Conservation (phyloP, 2,797 vertebrate genomes). For the Ceryle rudis region DNA sequence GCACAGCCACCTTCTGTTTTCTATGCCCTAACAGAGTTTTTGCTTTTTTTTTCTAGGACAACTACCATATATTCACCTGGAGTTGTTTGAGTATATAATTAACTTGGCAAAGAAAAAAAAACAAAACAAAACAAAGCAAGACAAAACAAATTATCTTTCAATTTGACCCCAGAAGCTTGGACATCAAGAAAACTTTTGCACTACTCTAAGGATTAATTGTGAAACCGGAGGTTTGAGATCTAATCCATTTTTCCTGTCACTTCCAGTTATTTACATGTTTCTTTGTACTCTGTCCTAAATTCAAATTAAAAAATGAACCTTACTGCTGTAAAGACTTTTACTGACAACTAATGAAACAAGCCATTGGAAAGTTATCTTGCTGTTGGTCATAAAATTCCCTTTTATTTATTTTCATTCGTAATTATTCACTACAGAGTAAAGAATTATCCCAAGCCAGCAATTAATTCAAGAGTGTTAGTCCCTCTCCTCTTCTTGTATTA, state of each 20-base stretch:
- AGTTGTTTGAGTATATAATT: background rate
- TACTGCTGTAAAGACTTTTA: background rate
- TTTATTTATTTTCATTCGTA: conserved; percentile 9
- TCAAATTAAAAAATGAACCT: background rate
- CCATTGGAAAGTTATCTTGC: background rate
- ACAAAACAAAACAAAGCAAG: fast-evolving
- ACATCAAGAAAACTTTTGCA: background rate
- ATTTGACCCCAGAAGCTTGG: background rate
- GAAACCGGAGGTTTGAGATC: background rate
- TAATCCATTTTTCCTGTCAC: background rate
- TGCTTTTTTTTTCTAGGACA: background rate
- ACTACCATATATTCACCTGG: background rate
- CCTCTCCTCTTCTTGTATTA: background rate
- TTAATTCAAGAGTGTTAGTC: background rate
- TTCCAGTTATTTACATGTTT: background rate
- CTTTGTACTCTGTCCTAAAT: background rate
- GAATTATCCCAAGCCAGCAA: background rate
- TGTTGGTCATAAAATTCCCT: background rate
- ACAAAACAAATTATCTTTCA: background rate
- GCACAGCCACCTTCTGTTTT: background rate
- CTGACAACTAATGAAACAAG: background rate
- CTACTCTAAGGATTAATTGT: background rate
- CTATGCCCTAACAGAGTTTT: background rate
- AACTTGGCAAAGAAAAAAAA: background rate
- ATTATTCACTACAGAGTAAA: background rate